Base-by-base conservation (phyloP, 1,140 invertebrate genomes). In the Oncopodura yosiiana region DNA sequence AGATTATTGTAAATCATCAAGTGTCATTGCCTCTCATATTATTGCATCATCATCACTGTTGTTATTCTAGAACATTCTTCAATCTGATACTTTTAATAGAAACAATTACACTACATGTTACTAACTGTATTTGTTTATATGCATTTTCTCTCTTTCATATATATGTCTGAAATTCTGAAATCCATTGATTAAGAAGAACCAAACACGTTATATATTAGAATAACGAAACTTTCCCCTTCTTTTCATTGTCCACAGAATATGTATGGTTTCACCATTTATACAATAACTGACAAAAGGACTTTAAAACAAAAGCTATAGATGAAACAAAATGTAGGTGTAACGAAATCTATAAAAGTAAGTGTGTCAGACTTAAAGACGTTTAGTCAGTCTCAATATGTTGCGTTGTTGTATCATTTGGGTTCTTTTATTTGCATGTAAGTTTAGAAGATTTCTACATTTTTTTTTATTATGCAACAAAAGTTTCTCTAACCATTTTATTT, bases 331-430 rank as follows among this genome's bases (percentile, higher is more conserved):
- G 32, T 5, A 3, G 9, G 21, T 21, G 44, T 46, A 46, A 30
- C 27, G 9, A 30, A 30, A 8, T 34, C 14, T 14, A 14, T 34
- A 14, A 34, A 23, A 27, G 3, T 26, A 26, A n/a, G 46, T 49
- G 32, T 49, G 38, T 49, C 36, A 49, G 38, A 49, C 26, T 30
- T 37, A 49, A 49, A 23, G 6, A 38, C 21, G 27, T 30, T 49
- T 30, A 49, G 32, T 49, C 36, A 49, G 46, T 49, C 36, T 37
- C 46, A 49, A 27, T 34, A 49, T 49, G 46, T 30, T 34, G 30
- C 46, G 46, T 24, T 9, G 26, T 23, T 38, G 36, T 38, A 23
- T 49, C 46, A 26, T n/a, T n/a, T n/a, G n/a, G n/a, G n/a, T 49
- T 37, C 36, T 49, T 26, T 34, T 49, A n/a, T 30, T 49, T 21